phyloP scores from a whole-genome alignment of 2,113 vertebrate genomes.

The Emydura subglobosa region DNA sequence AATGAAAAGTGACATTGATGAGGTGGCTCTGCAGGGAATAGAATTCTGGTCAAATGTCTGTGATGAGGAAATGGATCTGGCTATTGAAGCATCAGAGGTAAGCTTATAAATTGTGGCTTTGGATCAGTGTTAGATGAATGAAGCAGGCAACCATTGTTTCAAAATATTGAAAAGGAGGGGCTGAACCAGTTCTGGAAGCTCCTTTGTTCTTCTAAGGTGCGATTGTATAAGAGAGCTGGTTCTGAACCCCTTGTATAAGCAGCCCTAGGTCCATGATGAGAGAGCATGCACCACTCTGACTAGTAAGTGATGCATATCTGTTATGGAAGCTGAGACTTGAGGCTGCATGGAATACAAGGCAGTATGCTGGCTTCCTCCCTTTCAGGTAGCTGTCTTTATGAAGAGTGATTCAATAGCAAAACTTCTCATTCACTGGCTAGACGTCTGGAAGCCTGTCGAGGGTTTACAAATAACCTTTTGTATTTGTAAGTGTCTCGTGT shows the following conservation, averaged over 20 bases:
- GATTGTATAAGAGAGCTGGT: rapidly evolving
- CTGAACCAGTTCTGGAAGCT: neutral
- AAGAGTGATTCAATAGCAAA: neutral
- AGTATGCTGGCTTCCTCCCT: neutral
- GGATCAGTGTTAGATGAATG: rapidly evolving
- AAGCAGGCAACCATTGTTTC: rapidly evolving
- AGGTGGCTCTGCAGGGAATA: conserved; percentile 96
- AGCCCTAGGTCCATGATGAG: neutral
- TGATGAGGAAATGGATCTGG: conserved; percentile 99
- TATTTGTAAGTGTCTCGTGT: neutral
- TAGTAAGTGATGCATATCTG: neutral
- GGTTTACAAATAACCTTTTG: neutral
- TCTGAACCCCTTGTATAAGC: neutral
- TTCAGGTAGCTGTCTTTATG: neutral
- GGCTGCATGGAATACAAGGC: rapidly evolving
- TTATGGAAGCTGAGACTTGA: neutral
- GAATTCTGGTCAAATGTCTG: conserved; percentile 99
- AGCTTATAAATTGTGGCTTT: neutral
- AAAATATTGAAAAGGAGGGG: rapidly evolving
- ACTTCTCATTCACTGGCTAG: neutral
- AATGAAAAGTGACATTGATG: conserved; percentile 98
- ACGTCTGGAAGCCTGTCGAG: neutral
- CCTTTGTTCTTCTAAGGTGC: neutral
- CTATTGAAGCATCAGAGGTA: conserved; percentile 98
- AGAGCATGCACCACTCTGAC: neutral